These are phyloP conservation scores for Acrocephalus scirpaceus DNA, from an alignment of 2,797 vertebrate species.

Conservation along the genomic window DNA sequence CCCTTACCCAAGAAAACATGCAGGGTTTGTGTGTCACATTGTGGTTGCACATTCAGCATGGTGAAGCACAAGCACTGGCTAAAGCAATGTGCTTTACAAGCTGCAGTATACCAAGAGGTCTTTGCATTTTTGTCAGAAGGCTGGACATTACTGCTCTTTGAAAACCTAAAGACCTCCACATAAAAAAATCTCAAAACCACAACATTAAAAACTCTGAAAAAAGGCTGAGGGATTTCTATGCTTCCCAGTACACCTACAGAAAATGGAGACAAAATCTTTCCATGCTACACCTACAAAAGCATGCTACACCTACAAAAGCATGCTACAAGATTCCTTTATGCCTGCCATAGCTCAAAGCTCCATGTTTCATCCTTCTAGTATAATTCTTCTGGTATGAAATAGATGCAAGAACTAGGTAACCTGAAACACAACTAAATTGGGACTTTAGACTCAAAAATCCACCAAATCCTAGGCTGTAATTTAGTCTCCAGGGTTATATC, in stretches of 20 bases:
- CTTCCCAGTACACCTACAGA: not conserved
- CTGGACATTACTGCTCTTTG: not conserved
- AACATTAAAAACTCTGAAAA: not conserved
- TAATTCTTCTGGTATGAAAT: not conserved
- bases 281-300: not conserved
- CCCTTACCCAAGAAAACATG: not conserved
- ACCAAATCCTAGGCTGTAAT: not conserved
- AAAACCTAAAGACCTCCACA: not conserved
- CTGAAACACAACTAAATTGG: not conserved
- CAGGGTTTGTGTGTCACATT: not conserved
- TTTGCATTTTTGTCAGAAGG: not conserved
- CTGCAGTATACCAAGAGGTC: not conserved
- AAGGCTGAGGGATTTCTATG: not conserved
- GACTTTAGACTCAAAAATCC: not conserved
- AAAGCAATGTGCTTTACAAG: not conserved
- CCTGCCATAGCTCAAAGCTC: not conserved
- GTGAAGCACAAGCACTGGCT: not conserved
- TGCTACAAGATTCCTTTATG: not conserved
- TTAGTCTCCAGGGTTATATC: not conserved
- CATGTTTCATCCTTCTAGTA: not conserved
- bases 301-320: not conserved
- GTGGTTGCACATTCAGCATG: rapidly evolving
- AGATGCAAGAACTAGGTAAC: not conserved
- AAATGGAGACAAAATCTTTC: not conserved
- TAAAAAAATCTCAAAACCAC: not conserved